Evolutionary conservation across 2,797 vertebrate species (phyloP), one percentile per base, ranked within the genome.

Genomic region (Telmatherina bonti): DNA sequence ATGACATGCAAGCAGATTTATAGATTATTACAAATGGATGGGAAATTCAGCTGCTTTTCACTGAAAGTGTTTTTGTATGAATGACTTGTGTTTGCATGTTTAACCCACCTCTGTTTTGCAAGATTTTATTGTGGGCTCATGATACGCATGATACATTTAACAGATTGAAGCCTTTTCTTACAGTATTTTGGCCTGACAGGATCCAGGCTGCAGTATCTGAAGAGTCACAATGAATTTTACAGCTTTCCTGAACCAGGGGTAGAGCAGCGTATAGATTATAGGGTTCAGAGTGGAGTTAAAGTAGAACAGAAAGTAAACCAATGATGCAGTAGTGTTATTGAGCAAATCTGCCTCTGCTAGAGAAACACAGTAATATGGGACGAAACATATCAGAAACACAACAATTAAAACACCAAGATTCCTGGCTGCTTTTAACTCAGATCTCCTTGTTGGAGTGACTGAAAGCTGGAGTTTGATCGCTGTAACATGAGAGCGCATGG

Each of bases 161-260:
- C 30, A 31, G 30, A 31, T 31, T 31, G 3, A 31, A 31, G 30
- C 3, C 7, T 31, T n/a, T 31, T 41, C 38, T 10, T 66, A 72
- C 20, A 41, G 35, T 20, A 72, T 2, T 15, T 29, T 72, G 55
- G 45, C 13, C 33, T 76, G 33, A 41, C 52, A 4, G 20, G 65
- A 74, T 22, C 33, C 33, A 16, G 59, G 33, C 56, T 69, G 43
- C 43, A 75, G 43, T 0, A 75, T 75, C 66, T 69, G 47, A 16
- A 74, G 56, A 5, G 62, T 67, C 8, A 74, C 30, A 15, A 74
- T 51, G 1, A 27, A 27, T 45, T 63, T 79, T 0, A 63, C 1
- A 7, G 64, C 47, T 45, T 62, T 74, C 29, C 62, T 64, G 24
- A 81, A 84, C 82, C 78, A 84, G 29, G 74, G 29, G 9, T 82